Evolutionary conservation across 2,888 invertebrate genomes (phyloP).

Genomic region (Patella ulyssiponensis): DNA sequence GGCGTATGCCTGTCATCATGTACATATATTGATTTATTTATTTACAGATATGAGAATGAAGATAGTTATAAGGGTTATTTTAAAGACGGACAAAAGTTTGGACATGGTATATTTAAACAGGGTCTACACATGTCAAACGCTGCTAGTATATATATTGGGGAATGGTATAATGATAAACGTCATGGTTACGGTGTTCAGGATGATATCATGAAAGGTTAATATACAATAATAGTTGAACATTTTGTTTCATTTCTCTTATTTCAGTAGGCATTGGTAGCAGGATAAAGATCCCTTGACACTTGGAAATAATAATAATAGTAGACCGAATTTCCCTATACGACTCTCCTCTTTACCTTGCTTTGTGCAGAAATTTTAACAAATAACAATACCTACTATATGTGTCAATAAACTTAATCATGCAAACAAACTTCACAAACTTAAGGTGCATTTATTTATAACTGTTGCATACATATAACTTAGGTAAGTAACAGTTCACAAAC

Average conservation of each 20-base stretch:
- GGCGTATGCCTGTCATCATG: too few relatives aligned
- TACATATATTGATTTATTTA: too few relatives aligned
- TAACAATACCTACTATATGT: too few relatives aligned
- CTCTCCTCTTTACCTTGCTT: not conserved
- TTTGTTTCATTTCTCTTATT: not conserved
- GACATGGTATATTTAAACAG: conserved; percentile 87
- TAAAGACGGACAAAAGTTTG: conserved; percentile 86
- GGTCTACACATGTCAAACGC: conserved; percentile 81
- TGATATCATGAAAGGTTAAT: conserved; percentile 81
- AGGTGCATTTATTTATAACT: too few relatives aligned
- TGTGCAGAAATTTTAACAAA: too few relatives aligned
- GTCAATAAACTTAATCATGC: too few relatives aligned
- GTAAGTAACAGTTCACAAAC: too few relatives aligned
- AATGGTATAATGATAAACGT: conserved; percentile 84
- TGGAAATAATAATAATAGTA: not conserved
- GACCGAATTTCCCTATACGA: too few relatives aligned
- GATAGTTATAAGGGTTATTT: conserved; percentile 90
- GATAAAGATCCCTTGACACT: not conserved
- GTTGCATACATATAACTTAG: too few relatives aligned
- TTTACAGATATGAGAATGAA: conserved; percentile 78
- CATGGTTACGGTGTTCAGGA: conserved; percentile 92
- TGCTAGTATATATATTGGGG: conserved; percentile 89
- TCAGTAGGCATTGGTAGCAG: too few relatives aligned
- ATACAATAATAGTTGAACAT: too few relatives aligned
- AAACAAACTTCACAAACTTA: too few relatives aligned